Base-by-base conservation (phyloP, 2,888 invertebrate genomes). In the Eupithecia exiguata region DNA sequence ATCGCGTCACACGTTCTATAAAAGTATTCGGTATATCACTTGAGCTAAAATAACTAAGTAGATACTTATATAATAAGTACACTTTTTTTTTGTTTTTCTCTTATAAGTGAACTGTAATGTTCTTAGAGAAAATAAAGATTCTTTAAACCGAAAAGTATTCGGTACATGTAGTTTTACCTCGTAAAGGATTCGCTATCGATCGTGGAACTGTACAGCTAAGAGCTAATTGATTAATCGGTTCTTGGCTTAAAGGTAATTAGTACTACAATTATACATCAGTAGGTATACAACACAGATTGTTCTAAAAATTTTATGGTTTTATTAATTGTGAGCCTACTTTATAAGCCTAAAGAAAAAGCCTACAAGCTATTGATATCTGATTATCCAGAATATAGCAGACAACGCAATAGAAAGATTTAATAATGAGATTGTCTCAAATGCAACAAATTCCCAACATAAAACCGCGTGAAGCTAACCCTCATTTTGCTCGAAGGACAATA, bases 401-500 rank as follows among this genome's bases (percentile, higher is more conserved):
- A 6, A n/a, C 49, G n/a, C n/a, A 49, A 49, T 49, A n/a, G n/a
- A 62, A n/a, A 12, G 10, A n/a, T 62, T 0, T 62, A 66, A 69
- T 69, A 69, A 69, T 62, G 72, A 71, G 61, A 75, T 70, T 30
- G 69, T 61, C 21, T 69, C 7, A 2, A 21, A 69, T 68, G 30
- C 68, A 61, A 71, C 61, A 70, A 75, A 73, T 73, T 49, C 69
- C 40, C 36, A 40, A 49, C 68, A 69, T 70, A 72, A 71, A 73
- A 53, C 38, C 63, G 25, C 71, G 61, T 43, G 69, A 25, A 73
- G 70, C 75, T 69, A 68, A 72, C 70, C 71, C 74, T 72, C 46
- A 72, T 75, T 77, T 72, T 49, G 68, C 69, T 58, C 58, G 49
- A 25, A 65, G 71, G 72, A 74, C 75, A 76, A 74, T 77, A 77